These are phyloP conservation scores for Mionectes olivaceus DNA, from an alignment of 2,797 vertebrate species.

Conservation along the genomic window DNA sequence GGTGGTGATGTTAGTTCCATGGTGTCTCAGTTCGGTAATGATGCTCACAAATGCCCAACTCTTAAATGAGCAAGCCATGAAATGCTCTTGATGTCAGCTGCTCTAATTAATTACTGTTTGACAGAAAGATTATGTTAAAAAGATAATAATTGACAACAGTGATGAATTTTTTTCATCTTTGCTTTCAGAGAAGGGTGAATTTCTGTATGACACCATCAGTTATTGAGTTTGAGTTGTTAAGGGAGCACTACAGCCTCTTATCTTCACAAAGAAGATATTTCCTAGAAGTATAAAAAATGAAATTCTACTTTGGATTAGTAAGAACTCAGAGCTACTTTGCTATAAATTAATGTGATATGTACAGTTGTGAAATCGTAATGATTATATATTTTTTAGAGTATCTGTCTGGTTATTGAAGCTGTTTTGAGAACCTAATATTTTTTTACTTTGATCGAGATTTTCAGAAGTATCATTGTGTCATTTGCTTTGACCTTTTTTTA, in stretches of 20 bases:
- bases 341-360: neutral
- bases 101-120: neutral
- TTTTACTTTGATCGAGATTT: neutral
- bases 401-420: neutral
- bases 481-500: neutral
- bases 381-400: neutral
- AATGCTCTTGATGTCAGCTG: neutral
- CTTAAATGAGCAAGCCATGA: neutral
- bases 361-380: neutral
- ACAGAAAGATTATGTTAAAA: neutral
- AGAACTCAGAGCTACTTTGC: neutral
- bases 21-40: neutral
- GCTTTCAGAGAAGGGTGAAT: neutral
- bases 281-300: neutral
- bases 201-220: neutral
- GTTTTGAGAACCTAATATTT: neutral
- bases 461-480: neutral
- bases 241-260: neutral
- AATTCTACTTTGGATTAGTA: neutral
- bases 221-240: neutral
- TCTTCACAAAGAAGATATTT: neutral
- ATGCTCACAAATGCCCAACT: neutral
- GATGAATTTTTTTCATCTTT: neutral
- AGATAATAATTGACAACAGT: neutral
- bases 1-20: neutral